A percentile compares a stretch with the other conserved stretches of the same genome.
These are phyloP conservation scores for Coracias cyanogaster DNA, from an alignment of 2,797 vertebrate genomes.

Conservation along the genomic window DNA sequence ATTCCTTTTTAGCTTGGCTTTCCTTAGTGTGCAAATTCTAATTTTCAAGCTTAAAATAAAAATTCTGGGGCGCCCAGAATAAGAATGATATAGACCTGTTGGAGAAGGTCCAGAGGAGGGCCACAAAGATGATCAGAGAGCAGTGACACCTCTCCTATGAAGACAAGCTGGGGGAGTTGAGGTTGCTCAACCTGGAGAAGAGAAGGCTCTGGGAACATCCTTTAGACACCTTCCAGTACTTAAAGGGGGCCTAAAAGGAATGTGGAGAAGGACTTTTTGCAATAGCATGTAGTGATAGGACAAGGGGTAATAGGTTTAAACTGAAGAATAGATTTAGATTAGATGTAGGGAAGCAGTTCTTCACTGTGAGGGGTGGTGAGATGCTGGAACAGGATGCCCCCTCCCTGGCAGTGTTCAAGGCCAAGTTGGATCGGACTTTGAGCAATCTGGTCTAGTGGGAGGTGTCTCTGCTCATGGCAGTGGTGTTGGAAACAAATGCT, in stretches of 20 bases:
- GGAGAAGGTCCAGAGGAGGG: neutral
- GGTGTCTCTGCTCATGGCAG: neutral
- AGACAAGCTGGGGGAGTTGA: neutral
- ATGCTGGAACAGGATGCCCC: neutral
- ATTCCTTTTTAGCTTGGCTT: slow-evolving; percentile 9
- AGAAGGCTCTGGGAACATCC: neutral
- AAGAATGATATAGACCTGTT: neutral
- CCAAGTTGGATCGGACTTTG: neutral
- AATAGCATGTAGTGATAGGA: neutral
- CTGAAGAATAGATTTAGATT: neutral
- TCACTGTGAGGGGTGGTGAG: neutral
- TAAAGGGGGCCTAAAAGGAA: neutral
- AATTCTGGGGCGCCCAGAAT: neutral
- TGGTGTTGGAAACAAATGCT: neutral
- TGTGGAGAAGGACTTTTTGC: neutral
- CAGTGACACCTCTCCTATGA: too few relatives aligned
- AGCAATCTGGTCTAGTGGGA: neutral
- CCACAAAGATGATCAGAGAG: neutral
- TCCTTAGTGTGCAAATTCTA: slow-evolving; percentile 24
- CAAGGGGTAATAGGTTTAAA: neutral
- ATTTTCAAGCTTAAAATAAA: slow-evolving; percentile 59
- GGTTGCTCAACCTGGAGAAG: neutral
- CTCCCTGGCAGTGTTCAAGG: neutral
- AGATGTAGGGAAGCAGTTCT: neutral
- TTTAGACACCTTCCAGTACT: neutral